phyloP scores from a whole-genome alignment of 1,140 invertebrate species.

The Cecropterus lyciades region DNA sequence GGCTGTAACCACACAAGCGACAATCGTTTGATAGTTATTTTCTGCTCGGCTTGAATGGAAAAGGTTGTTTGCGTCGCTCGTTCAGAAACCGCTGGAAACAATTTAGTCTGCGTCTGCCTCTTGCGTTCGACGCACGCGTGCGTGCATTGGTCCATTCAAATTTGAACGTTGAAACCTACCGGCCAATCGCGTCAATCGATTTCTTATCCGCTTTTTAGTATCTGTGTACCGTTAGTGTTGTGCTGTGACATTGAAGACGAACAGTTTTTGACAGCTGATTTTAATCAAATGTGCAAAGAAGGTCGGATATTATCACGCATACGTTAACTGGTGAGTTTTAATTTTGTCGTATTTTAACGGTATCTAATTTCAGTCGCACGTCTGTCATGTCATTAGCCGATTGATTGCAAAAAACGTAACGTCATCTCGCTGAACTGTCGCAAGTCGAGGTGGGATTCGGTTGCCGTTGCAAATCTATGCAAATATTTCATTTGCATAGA shows the following conservation, averaged over 20 bases:
- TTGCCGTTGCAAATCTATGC: not conserved
- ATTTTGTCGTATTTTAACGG: slow-evolving; percentile 20
- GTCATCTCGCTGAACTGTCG: slow-evolving; percentile 17
- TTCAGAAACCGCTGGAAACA: slow-evolving; percentile 61
- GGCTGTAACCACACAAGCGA: slow-evolving; percentile 29
- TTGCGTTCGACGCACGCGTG: slow-evolving; percentile 53
- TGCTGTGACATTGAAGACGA: slow-evolving; percentile 70
- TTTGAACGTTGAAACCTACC: slow-evolving; percentile 61
- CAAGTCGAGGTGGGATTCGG: slow-evolving; percentile 18
- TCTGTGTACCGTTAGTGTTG: slow-evolving; percentile 71
- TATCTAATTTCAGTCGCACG: slow-evolving; percentile 6
- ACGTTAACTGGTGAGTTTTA: slow-evolving; percentile 59
- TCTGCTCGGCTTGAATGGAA: slow-evolving; percentile 61
- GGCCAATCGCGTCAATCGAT: slow-evolving; percentile 69
- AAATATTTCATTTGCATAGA: no score
- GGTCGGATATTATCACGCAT: slow-evolving; percentile 68
- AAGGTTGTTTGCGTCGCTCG: slow-evolving; percentile 64
- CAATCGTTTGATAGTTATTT: slow-evolving; percentile 27
- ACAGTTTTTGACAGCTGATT: slow-evolving; percentile 56
- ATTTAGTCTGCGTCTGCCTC: slow-evolving; percentile 70
- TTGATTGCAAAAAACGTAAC: slow-evolving; percentile 23
- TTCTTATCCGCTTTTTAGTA: slow-evolving; percentile 66
- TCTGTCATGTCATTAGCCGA: slow-evolving; percentile 4
- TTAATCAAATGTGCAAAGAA: slow-evolving; percentile 45
- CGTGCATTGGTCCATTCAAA: slow-evolving; percentile 67